Percentiles rank a stretch among this genome's conserved stretches.
These are phyloP conservation scores for Dermatemys mawii DNA, from an alignment of 2,113 vertebrate genomes.

Conservation along the genomic window DNA sequence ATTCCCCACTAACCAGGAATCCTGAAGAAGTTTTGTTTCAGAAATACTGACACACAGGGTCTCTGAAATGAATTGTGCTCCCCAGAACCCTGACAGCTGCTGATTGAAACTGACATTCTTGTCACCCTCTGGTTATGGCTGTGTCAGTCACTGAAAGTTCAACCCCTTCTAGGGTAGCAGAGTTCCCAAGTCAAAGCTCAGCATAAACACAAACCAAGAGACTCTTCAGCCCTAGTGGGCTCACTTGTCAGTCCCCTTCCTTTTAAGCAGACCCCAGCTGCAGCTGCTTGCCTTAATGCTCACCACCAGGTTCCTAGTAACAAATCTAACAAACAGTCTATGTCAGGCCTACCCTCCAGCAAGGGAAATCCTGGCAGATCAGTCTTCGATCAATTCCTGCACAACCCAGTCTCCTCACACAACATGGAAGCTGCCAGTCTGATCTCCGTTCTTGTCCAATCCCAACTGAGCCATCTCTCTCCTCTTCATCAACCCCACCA, in stretches of 20 bases:
- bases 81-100: neutral
- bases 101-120: neutral
- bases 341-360: neutral
- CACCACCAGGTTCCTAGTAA: neutral
- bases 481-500: neutral
- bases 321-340: neutral
- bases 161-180: neutral
- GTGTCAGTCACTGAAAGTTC: neutral
- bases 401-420: neutral
- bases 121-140: neutral
- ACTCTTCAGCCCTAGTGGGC: too few relatives aligned
- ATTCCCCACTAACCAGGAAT: neutral
- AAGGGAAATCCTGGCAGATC: neutral
- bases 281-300: neutral
- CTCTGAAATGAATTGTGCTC: neutral
- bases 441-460: neutral
- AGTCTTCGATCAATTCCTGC: neutral
- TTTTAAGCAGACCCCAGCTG: neutral
- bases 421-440: neutral
- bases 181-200: neutral
- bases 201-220: neutral
- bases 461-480: neutral
- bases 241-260: neutral
- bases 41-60: neutral
- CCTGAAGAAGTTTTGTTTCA: neutral